Base-by-base conservation (phyloP, 2,113 vertebrate genomes). In the Ciconia boyciana region DNA sequence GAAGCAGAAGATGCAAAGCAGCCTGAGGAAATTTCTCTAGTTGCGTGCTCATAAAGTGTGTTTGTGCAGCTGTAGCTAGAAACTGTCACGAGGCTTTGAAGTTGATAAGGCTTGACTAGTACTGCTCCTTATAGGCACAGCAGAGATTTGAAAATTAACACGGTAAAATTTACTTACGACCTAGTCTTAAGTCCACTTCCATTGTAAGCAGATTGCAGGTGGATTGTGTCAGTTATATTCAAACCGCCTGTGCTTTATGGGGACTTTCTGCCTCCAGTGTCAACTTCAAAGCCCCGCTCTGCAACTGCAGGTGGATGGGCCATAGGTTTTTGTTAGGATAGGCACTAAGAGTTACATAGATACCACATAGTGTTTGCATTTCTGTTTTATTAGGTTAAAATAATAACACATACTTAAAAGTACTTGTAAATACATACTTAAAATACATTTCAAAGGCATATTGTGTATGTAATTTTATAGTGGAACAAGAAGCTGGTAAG, bases 1-100 rank as follows among this genome's bases (percentile, higher is more conserved):
- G 58, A 93, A 87, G 87, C 44, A 79, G 69, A 84, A 84, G 69
- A 93, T 91, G 66, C 44, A 92, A 64, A 95, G 57, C 77, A 94
- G 80, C 61, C 86, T 26, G 43, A 94, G 94, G 77, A 96, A 87
- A 89, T 90, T 60, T 55, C 69, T 84, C 10, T 48, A 16, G 43
- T 55, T 71, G n/a, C 65, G 69, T 2, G 8, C 44, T 91, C 16
- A 18, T 84, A 24, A 84, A 68, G 44, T 64, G 60, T 10, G 2
- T 78, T 79, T 68, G 18, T 78, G 60, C 32, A 77, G 44, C 61
- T 79, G 57, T 29, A 69, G 69, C 83, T 43, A 81, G 76, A 86
- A 96, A 71, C 48, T 75, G 36, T 48, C 61, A n/a, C 1, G 6
- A 76, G 90, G 76, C 91, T 93, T 94, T 52, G 69, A 79, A 87